Evolutionary conservation across 2,113 vertebrate genomes (phyloP).

Genomic region (Mustelus asterias): DNA sequence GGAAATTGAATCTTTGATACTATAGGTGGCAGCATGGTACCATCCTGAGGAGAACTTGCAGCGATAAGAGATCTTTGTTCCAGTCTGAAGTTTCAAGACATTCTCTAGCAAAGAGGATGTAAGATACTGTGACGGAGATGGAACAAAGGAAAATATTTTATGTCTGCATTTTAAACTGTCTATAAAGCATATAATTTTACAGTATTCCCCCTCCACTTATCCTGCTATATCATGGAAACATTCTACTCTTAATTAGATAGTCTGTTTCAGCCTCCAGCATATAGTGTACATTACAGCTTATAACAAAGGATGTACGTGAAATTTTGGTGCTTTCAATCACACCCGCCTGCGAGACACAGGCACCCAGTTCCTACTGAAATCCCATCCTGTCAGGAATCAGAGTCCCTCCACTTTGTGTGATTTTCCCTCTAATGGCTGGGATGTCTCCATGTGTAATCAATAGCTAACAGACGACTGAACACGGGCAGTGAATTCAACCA

Average conservation of each 20-base stretch:
- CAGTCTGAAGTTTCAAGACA: neutral
- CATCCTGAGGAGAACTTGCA: neutral
- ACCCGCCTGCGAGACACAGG: neutral
- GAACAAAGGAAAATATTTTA: neutral
- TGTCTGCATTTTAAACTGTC: neutral
- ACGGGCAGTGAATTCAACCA: neutral
- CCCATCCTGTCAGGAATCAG: neutral
- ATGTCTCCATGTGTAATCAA: neutral
- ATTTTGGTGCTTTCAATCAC: neutral
- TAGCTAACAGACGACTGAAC: neutral
- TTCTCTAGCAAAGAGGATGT: neutral
- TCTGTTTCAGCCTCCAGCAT: too few species aligned
- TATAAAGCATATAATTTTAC: neutral
- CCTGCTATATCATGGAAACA: neutral
- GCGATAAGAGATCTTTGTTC: neutral
- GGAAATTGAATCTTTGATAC: neutral
- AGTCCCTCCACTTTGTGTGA: neutral
- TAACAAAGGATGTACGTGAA: neutral
- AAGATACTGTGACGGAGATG: neutral
- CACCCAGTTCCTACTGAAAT: neutral
- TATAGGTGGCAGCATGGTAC: slow-evolving; percentile 20
- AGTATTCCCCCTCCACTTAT: neutral
- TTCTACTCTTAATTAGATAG: neutral
- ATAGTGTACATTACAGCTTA: neutral
- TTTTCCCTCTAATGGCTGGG: neutral